Conservation (phyloP, 2,113 vertebrate species). For the Alexandromys fortis region DNA sequence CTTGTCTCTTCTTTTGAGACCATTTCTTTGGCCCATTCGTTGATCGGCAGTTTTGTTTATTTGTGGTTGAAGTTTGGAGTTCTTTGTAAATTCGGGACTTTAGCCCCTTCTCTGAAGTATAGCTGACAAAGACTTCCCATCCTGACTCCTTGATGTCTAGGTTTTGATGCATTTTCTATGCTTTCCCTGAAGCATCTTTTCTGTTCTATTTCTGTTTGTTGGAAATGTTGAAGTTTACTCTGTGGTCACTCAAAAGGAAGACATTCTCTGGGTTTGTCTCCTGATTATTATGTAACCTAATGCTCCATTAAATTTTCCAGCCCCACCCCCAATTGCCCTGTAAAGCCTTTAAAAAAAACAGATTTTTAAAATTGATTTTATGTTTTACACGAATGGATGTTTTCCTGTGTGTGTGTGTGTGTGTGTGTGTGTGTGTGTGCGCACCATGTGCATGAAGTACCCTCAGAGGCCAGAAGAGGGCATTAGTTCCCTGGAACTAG, state of each 20-base stretch:
- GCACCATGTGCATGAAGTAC: not conserved
- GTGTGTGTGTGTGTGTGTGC: not conserved
- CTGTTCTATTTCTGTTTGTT: constrained; percentile 26
- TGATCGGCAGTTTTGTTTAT: not conserved
- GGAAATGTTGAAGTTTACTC: constrained; percentile 49
- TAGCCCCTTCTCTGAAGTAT: not conserved
- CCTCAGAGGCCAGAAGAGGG: not conserved
- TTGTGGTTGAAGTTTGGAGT: not conserved
- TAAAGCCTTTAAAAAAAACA: not conserved
- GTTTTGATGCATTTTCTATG: constrained; percentile 48
- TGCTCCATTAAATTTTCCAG: not conserved
- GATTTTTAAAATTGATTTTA: not conserved
- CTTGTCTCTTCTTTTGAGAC: not conserved
- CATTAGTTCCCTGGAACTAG: not conserved
- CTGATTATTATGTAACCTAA: not conserved
- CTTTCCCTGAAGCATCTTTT: constrained; percentile 12
- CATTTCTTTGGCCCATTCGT: not conserved
- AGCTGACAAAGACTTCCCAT: not conserved
- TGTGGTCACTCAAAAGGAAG: constrained; percentile 35
- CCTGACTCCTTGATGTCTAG: not conserved
- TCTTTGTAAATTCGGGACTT: not conserved
- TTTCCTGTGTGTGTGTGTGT: not conserved
- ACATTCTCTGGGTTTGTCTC: not conserved
- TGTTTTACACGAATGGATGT: not conserved
- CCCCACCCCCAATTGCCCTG: not conserved